Base-by-base conservation (phyloP, 2,888 invertebrate species). In the Blomia tropicalis region DNA sequence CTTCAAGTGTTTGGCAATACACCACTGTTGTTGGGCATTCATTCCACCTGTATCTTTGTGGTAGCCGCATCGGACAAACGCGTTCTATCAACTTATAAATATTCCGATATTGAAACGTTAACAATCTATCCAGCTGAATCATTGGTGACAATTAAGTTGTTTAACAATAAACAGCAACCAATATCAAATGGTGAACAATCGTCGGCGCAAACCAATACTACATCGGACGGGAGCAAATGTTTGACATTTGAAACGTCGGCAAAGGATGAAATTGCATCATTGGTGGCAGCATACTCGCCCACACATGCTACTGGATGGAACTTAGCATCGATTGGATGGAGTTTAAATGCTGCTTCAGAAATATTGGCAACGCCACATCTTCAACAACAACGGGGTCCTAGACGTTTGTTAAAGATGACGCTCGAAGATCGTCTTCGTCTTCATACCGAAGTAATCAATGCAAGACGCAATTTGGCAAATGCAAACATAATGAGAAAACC, bases 11-110 rank as follows among this genome's bases (percentile, higher is more conserved):
- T 78, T 51, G 77, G 77, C 67, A 76, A 76, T 63, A 31, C n/a
- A 14, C 56, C 56, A 19, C 72, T 79, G 29, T 80, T 90, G 3
- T 77, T 93, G 30, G 93, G 92, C 22, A 83, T 93, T 60, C 90
- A 88, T 70, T 83, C 85, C 66, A 90, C 91, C 69, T 92, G 92
- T 65, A 81, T 93, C 56, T 85, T 90, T 74, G 78, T 93, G 68
- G 87, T 93, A 62, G 85, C 90, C 69, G 84, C 89, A 0, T 84
- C 88, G 66, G 91, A 93, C 73, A 93, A 92, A 75, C 85, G 85
- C 67, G 87, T 92, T 1, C 77, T 92, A 25, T 87, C 87, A 61
- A 91, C 92, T 71, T 91, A 90, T 72, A 83, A 85, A 64, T 93
- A 91, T 74, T 81, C 79, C 66, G 90, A 91, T 72, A 85, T 93